Percentiles rank a stretch among this genome's conserved stretches.
Evolutionary conservation across 2,888 invertebrate species (phyloP).

Genomic region (Noctua fimbriata): DNA sequence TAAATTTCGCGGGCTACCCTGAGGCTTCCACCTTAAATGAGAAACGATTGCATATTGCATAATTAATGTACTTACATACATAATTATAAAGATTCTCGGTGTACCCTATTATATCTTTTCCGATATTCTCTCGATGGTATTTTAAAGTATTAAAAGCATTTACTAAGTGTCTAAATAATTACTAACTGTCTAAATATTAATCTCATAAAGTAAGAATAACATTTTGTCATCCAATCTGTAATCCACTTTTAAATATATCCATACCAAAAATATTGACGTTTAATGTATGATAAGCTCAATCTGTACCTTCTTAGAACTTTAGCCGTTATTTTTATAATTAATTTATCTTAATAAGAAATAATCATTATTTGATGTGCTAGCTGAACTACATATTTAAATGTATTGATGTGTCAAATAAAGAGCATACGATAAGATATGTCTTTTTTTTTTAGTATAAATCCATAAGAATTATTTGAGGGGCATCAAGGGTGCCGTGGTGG

Average conservation of each 20-base stretch:
- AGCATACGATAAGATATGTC: neutral
- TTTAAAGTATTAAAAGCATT: constrained; percentile 34
- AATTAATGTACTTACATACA: neutral
- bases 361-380: constrained; percentile 22
- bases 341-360: constrained; percentile 14
- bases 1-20: too few relatives aligned
- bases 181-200: neutral
- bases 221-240: neutral
- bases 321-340: constrained; percentile 37
- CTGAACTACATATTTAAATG: constrained; percentile 15
- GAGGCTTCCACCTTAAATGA: too few relatives aligned
- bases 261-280: constrained; percentile 30
- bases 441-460: neutral
- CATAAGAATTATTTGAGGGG: neutral
- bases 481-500: neutral
- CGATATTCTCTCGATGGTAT: constrained; percentile 20
- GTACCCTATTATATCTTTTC: neutral
- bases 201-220: neutral
- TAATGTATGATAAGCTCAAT: constrained; percentile 64
- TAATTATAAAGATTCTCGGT: neutral
- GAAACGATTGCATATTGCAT: neutral
- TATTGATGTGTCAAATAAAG: constrained; percentile 56
- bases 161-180: neutral
- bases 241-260: neutral
- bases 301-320: constrained; percentile 43